A percentile compares a stretch with the other conserved stretches of the same genome.
Conservation (phyloP, 53 echinoderm and acorn worm genomes). For the Pentamera pediparva region DNA sequence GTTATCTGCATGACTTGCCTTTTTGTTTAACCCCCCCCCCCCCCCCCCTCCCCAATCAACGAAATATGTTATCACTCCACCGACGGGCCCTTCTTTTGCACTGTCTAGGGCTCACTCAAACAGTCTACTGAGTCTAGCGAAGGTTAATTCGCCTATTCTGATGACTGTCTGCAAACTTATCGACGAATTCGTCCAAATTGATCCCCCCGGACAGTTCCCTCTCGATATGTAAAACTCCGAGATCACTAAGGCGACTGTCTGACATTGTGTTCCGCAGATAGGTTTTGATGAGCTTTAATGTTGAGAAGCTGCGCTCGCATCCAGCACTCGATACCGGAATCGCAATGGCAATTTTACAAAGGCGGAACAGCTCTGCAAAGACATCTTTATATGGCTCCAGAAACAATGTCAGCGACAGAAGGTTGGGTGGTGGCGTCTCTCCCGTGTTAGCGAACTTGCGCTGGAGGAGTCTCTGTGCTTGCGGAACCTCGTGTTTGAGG, state of each 20-base stretch:
- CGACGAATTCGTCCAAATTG: background rate
- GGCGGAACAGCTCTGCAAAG: slow-evolving; percentile 16
- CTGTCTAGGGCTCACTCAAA: too few species aligned
- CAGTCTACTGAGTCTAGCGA: background rate
- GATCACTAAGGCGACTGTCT: slow-evolving; percentile 10
- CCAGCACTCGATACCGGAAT: slow-evolving; percentile 18
- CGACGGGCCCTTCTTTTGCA: too few species aligned
- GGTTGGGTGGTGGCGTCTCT: slow-evolving; percentile 1
- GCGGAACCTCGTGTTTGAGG: background rate
- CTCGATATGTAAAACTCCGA: slow-evolving; percentile 4
- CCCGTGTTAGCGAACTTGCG: slow-evolving; percentile 3
- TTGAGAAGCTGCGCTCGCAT: slow-evolving; percentile 13
- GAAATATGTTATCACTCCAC: too few species aligned
- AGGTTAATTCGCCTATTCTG: background rate
- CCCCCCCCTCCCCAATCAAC: too few species aligned
- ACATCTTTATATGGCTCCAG: slow-evolving; percentile 8
- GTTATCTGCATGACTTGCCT: too few species aligned
- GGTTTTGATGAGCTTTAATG: background rate
- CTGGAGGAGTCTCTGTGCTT: background rate
- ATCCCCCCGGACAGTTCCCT: slow-evolving; percentile 2
- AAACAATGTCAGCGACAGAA: background rate
- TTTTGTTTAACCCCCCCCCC: too few species aligned
- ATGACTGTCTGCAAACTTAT: background rate
- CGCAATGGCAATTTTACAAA: slow-evolving; percentile 1
- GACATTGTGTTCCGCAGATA: background rate